Conservation (phyloP, 2,888 invertebrate genomes). For the Meganola albula region DNA sequence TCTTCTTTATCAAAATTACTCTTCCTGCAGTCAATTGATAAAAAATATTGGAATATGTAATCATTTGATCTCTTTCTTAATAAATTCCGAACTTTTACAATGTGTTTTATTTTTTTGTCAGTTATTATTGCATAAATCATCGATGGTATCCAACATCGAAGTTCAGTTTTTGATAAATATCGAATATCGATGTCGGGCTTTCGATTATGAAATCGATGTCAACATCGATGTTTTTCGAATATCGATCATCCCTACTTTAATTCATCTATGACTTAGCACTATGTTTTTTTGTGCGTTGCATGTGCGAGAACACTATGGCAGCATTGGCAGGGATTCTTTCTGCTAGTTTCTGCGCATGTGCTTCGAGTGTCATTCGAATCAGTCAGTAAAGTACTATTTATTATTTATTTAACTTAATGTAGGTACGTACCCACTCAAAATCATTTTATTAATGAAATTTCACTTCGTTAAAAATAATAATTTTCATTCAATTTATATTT, state of each 20-base stretch:
- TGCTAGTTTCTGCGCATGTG: too few relatives aligned
- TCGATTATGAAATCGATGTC: background rate
- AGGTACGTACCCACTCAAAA: too few relatives aligned
- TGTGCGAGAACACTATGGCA: too few relatives aligned
- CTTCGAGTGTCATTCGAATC: too few relatives aligned
- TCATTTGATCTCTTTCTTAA: slow-evolving; percentile 3
- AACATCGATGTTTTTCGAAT: background rate
- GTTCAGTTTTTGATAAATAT: slow-evolving; percentile 2
- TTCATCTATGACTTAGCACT: too few relatives aligned
- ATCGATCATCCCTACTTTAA: background rate
- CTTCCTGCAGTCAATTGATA: background rate
- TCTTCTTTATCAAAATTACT: background rate
- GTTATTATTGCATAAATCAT: slow-evolving; percentile 6
- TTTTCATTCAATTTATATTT: too few relatives aligned
- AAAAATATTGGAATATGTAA: slow-evolving; percentile 8
- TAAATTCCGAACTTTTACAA: background rate
- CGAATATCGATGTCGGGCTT: background rate
- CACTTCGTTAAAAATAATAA: too few relatives aligned
- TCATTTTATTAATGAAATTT: too few relatives aligned
- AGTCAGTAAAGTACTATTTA: too few relatives aligned
- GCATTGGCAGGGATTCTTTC: too few relatives aligned
- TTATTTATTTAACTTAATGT: too few relatives aligned
- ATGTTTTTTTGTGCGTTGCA: too few relatives aligned
- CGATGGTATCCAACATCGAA: slow-evolving; percentile 6
- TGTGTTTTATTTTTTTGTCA: slow-evolving; percentile 5